These are phyloP conservation scores for Chiridota heheva DNA, from an alignment of 35 echinoderm and acorn worm species.

Conservation along the genomic window DNA sequence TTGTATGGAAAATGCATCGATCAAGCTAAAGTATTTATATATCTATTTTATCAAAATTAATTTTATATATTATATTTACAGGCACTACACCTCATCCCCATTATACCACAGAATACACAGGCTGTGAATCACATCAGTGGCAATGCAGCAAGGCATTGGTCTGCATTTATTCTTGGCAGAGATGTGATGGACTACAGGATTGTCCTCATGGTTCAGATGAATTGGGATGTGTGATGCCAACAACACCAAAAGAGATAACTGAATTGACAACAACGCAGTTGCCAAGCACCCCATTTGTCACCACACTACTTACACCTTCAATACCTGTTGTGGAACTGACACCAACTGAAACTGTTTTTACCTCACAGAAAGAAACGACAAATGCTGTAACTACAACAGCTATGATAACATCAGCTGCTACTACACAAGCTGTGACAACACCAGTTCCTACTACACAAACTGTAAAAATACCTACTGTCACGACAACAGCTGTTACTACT, in stretches of 20 bases:
- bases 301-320: too few relatives aligned
- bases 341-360: neutral
- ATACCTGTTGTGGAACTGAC: too few relatives aligned
- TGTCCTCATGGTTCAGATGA: constrained; percentile 25
- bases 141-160: constrained; percentile 17
- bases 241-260: neutral
- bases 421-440: constrained; percentile 1
- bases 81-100: constrained; percentile 80
- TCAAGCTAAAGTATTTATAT: too few relatives aligned
- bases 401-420: neutral
- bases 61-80: too few relatives aligned
- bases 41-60: too few relatives aligned
- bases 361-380: neutral
- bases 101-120: constrained; percentile 46
- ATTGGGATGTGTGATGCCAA: constrained; percentile 19
- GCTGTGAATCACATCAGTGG: constrained; percentile 61
- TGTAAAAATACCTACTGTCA: constrained; percentile 23
- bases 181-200: constrained; percentile 22
- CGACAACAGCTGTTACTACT: too few relatives aligned
- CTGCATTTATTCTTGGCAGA: constrained; percentile 12
- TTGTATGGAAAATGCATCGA: too few relatives aligned
- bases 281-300: too few relatives aligned
- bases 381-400: too few relatives aligned
- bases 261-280: neutral
- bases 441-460: neutral